phyloP scores from a whole-genome alignment of 1,140 invertebrate genomes.

The Liolophura sinensis region DNA sequence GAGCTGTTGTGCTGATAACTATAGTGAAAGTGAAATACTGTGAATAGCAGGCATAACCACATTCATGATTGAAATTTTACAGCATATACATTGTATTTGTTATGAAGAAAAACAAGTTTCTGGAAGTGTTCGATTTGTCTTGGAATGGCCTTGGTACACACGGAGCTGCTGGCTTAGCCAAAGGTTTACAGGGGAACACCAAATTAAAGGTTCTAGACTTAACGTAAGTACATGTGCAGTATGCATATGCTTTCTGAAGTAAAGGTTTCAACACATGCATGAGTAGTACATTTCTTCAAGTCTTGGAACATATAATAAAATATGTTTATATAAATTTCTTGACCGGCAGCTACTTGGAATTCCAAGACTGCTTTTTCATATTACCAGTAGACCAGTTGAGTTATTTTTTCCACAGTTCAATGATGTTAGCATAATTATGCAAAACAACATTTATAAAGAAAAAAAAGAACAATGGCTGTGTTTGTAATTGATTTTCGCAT shows the following conservation, averaged over 20 bases:
- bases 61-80: no score
- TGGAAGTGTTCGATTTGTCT: constrained; percentile 46
- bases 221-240: constrained; percentile 31
- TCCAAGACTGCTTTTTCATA: not conserved
- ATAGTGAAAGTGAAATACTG: no score
- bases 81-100: not conserved
- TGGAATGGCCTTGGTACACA: constrained; percentile 47
- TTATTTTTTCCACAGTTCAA: not conserved
- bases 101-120: constrained; percentile 35
- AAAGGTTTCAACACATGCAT: not conserved
- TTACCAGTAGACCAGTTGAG: not conserved
- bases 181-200: constrained; percentile 36
- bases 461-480: not conserved
- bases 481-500: no score
- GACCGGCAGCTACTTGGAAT: not conserved
- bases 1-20: no score
- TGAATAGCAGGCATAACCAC: no score
- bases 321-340: not conserved
- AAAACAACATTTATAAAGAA: not conserved
- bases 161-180: constrained; percentile 34
- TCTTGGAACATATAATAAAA: not conserved
- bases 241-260: not conserved
- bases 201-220: constrained; percentile 44
- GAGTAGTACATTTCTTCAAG: not conserved
- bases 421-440: no score